These are phyloP conservation scores for Drosophila maculinotata DNA, from an alignment of 2,888 invertebrate genomes.

Conservation along the genomic window DNA sequence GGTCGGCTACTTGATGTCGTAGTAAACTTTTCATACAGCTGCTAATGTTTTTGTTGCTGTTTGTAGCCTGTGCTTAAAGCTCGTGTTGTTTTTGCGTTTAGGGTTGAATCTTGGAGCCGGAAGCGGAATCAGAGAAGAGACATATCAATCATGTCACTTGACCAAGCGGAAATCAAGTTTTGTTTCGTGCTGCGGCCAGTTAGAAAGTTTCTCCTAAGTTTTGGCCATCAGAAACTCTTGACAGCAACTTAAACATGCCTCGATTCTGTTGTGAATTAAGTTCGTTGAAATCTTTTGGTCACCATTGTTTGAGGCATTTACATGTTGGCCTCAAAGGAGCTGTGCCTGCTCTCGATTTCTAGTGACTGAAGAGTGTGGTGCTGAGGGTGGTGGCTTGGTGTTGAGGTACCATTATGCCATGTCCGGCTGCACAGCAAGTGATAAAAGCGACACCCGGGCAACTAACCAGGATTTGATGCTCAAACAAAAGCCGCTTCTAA, in stretches of 20 bases:
- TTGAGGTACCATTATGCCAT: constrained; percentile 5
- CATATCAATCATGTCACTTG: constrained; percentile 78
- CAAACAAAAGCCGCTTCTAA: constrained; percentile 57
- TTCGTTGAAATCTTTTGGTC: constrained; percentile 50
- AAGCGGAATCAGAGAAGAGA: constrained; percentile 9
- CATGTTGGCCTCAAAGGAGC: constrained; percentile 33
- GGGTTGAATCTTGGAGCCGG: neutral
- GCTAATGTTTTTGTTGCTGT: constrained; percentile 3
- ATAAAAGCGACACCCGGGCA: constrained; percentile 51
- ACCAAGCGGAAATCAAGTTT: constrained; percentile 69
- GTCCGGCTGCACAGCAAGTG: constrained; percentile 46
- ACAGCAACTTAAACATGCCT: constrained; percentile 34
- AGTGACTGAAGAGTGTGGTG: neutral
- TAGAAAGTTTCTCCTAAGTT: constrained; percentile 35
- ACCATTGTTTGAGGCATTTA: constrained; percentile 55
- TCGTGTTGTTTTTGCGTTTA: constrained; percentile 20
- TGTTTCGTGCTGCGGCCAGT: constrained; percentile 14
- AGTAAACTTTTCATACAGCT: constrained; percentile 4
- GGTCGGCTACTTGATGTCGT: too few species aligned
- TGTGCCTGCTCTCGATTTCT: constrained; percentile 24
- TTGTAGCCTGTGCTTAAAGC: constrained; percentile 1
- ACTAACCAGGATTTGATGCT: constrained; percentile 42
- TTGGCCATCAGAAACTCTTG: constrained; percentile 13
- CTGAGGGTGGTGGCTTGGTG: too few species aligned
- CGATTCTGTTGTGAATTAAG: constrained; percentile 39